Evolutionary conservation across 2,888 invertebrate genomes (phyloP), one percentile per base, ranked within the genome.

Genomic region (Rutpela maculata): DNA sequence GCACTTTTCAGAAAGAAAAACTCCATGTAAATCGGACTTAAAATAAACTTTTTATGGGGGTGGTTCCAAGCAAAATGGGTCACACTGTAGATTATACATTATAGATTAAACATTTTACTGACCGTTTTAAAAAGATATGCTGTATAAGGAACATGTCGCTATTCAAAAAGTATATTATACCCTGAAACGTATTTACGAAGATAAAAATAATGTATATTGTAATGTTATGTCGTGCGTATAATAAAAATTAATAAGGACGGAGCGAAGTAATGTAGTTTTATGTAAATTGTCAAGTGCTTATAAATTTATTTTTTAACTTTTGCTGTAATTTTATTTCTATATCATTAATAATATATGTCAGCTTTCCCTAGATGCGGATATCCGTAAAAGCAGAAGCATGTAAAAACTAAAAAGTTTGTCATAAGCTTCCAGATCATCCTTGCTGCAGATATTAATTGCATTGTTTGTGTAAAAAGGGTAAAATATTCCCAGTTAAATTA

Each of bases 281-380:
- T 38, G 19, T 56, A 67, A 67, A 55, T 67, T 55, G 55, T 56
- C 55, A n/a, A 55, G 22, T 66, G 66, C 43, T 63, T 65, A 66
- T 50, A 19, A 67, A 55, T 31, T 50, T 67, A 55, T 72, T 75
- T 75, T 66, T 19, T 50, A 68, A 62, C 50, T 74, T 60, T 19
- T 62, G 55, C 68, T 67, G 31, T 75, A 65, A 75, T 68, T 75
- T 70, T 65, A 70, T 68, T 65, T 75, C 31, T 75, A 65, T 68
- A 50, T 75, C 75, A 75, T 75, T 75, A 75, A 75, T 75, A 75
- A 74, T 60, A 70, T 57, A 38, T 26, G 75, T 75, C 69, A 75
- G 70, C 69, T 35, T 19, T 63, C 63, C 31, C 38, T 43, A 35
- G 67, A 67, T 18, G 59, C 15, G 69, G 56, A 57, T 69, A 38